These are phyloP conservation scores for Acholoe squamosa DNA, from an alignment of 2,888 invertebrate species.

Conservation along the genomic window DNA sequence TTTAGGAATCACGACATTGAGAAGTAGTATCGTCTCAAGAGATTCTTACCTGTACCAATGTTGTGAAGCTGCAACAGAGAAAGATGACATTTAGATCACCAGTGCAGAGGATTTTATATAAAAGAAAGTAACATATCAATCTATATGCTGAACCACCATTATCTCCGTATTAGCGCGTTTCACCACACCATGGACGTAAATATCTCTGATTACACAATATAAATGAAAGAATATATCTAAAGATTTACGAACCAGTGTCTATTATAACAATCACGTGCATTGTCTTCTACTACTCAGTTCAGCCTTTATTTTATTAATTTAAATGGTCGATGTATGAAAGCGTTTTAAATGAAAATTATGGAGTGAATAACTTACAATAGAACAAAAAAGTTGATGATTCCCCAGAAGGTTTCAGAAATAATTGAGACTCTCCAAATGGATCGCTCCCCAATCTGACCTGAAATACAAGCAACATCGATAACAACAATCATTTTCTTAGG, in stretches of 20 bases:
- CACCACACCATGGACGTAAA: neutral
- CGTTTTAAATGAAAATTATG: too few relatives aligned
- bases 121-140: too few relatives aligned
- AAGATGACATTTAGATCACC: neutral
- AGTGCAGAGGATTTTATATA: too few relatives aligned
- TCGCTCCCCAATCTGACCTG: neutral
- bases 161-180: neutral
- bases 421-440: neutral
- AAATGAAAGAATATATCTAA: neutral
- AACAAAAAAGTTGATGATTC: neutral
- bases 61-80: neutral
- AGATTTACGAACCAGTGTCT: neutral
- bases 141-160: too few relatives aligned
- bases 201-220: neutral
- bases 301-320: too few relatives aligned
- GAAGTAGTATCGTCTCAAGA: too few relatives aligned
- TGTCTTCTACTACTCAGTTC: too few relatives aligned
- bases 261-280: too few relatives aligned
- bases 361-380: slow-evolving; percentile 17
- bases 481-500: too few relatives aligned
- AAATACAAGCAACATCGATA: too few relatives aligned
- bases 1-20: too few relatives aligned
- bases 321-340: too few relatives aligned
- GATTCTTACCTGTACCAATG: neutral
- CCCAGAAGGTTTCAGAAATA: neutral